Percentiles rank a stretch among this genome's conserved stretches.
phyloP scores from a whole-genome alignment of 2,797 vertebrate genomes.

The Coreius guichenoti region DNA sequence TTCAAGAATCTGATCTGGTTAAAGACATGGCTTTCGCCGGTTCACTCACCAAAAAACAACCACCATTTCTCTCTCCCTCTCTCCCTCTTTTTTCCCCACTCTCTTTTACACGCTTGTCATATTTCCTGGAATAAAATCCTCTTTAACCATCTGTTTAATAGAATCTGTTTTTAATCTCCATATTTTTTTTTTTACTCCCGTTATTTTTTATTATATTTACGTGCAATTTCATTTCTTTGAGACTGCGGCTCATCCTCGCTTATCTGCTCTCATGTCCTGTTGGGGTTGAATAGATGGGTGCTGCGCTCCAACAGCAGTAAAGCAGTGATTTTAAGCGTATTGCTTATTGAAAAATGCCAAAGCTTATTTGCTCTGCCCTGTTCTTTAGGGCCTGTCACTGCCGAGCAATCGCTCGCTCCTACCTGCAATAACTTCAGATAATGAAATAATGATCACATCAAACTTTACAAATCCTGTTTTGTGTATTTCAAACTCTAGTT shows the following conservation, averaged over 20 bases:
- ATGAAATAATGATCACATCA: conserved; percentile 51
- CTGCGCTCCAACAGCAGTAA: conserved; percentile 50
- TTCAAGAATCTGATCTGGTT: conserved; percentile 99
- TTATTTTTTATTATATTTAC: conserved; percentile 75
- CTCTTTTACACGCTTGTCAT: conserved; percentile 82
- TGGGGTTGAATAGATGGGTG: conserved; percentile 53
- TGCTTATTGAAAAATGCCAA: conserved; percentile 59
- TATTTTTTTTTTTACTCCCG: conserved; percentile 71
- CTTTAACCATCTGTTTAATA: conserved; percentile 91
- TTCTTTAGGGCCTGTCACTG: conserved; percentile 45
- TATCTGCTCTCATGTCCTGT: conserved; percentile 58
- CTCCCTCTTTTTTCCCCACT: conserved; percentile 44
- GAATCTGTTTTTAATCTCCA: conserved; percentile 95
- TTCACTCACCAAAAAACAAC: conserved; percentile 72
- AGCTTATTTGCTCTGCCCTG: conserved; percentile 53
- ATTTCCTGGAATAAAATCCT: conserved; percentile 88
- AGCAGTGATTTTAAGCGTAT: conserved; percentile 53
- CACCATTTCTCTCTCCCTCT: conserved; percentile 54
- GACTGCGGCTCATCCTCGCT: conserved; percentile 61
- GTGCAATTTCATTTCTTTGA: conserved; percentile 75
- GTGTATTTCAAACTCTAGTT: conserved; percentile 3
- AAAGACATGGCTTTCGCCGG: conserved; percentile 90
- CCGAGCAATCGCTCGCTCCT: neutral
- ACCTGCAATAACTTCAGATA: neutral
- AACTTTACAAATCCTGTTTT: conserved; percentile 7